Base-by-base conservation (phyloP, 2,888 invertebrate species). In the Chloroclystis v-ata region DNA sequence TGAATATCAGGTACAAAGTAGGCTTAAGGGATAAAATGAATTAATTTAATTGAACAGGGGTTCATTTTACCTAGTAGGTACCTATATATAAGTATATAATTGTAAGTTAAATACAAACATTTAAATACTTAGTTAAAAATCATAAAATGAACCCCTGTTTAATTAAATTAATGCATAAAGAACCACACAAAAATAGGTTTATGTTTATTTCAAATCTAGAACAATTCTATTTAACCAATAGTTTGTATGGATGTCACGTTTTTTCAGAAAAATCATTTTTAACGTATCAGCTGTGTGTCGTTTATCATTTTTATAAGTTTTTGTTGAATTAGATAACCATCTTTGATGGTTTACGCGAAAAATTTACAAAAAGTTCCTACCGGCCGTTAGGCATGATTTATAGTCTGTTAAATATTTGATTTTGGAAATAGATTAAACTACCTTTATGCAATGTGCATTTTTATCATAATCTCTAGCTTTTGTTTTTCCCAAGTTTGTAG, bases 291-390 rank as follows among this genome's bases (percentile, higher is more conserved):
- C 57, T 28, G 12, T 13, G 28, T 24, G 54, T 65, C 67, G 65
- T 74, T 68, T 58, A 71, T 74, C 72, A 72, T 67, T 37, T 33
- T 61, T 54, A 53, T 58, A 59, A 62, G 60, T 59, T 58, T 54
- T 55, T 43, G 16, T 20, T 20, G 11, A 49, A 20, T 35, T 20
- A 49, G 46, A 50, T 47, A 46, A 42, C 24, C 26, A 50, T 50
- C 46, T 61, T 61, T 59, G 48, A 60, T 57, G 52, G 60, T 62
- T 69, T 62, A 58, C 70, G 72, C 72, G 69, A 70, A 71, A 71
- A 68, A 67, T 67, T 63, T 59, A 69, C 57, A 66, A 68, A 61
- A 63, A 61, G 47, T 28, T 9, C 49, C 14, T 47, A 35, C 29
- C 20, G 14, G 32, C 57, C 57, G 57, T 61, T 56, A 57, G n/a